phyloP scores from a whole-genome alignment of 2,888 invertebrate species.

The Pilophorus perplexus region DNA sequence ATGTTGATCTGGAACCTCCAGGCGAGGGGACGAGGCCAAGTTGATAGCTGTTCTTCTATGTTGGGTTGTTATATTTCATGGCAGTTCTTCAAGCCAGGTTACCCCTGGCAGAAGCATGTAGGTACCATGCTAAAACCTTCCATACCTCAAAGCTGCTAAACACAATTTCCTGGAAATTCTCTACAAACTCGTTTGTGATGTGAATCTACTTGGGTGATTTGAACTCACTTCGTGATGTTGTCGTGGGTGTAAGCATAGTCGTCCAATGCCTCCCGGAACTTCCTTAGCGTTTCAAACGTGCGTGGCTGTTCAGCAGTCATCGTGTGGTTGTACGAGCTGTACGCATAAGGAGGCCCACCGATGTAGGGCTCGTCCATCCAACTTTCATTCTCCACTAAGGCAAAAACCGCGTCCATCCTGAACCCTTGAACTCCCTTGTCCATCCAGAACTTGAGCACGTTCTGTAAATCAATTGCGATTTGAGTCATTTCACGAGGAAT shows the following conservation, averaged over 20 bases:
- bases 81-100: too few relatives aligned
- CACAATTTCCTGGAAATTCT: background rate
- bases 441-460: conserved; percentile 71
- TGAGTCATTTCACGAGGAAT: too few relatives aligned
- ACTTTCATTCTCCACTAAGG: conserved; percentile 47
- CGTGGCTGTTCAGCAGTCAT: conserved; percentile 64
- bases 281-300: conserved; percentile 58
- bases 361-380: conserved; percentile 56
- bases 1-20: too few relatives aligned
- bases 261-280: conserved; percentile 61
- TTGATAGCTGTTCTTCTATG: too few relatives aligned
- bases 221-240: conserved; percentile 31
- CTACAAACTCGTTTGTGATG: too few relatives aligned
- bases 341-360: conserved; percentile 53
- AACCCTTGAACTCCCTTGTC: conserved; percentile 73
- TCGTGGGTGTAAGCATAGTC: conserved; percentile 53
- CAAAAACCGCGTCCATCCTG: conserved; percentile 59
- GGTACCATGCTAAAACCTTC: too few relatives aligned
- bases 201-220: too few relatives aligned
- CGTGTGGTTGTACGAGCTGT: conserved; percentile 60
- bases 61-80: too few relatives aligned
- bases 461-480: too few relatives aligned
- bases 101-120: too few relatives aligned
- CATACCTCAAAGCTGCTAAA: too few relatives aligned
- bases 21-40: too few relatives aligned